A percentile compares a stretch with the other conserved stretches of the same genome.
Evolutionary conservation across 2,888 invertebrate species (phyloP).

Genomic region (Drosophila sordidapex): DNA sequence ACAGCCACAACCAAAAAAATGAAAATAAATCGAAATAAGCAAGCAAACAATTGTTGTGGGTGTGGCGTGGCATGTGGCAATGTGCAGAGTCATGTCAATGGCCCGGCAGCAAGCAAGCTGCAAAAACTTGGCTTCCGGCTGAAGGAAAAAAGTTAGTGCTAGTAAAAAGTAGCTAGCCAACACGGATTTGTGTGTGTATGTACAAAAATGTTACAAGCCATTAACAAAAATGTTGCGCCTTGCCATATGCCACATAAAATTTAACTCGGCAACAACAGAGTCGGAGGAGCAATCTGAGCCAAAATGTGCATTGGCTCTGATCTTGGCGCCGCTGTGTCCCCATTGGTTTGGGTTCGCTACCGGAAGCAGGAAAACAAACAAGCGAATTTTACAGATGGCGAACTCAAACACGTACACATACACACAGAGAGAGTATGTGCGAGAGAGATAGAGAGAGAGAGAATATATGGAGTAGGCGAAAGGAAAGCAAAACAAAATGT

Average conservation of each 20-base stretch:
- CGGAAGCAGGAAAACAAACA: conserved; percentile 74
- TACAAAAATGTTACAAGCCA: conserved; percentile 75
- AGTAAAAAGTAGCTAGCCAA: conserved; percentile 38
- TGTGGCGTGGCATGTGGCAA: conserved; percentile 26
- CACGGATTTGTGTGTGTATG: conserved; percentile 61
- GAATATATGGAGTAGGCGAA: conserved; percentile 10
- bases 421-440: not conserved
- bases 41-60: conserved; percentile 46
- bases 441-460: not conserved
- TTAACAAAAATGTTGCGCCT: conserved; percentile 80
- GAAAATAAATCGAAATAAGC: conserved; percentile 16
- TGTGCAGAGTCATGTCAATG: conserved; percentile 69
- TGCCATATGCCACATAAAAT: conserved; percentile 74
- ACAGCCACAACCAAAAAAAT: conserved; percentile 34
- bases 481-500: conserved; percentile 49
- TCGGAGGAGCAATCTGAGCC: conserved; percentile 47
- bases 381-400: conserved; percentile 55
- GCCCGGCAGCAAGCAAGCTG: conserved; percentile 29
- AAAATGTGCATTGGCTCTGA: conserved; percentile 71
- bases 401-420: conserved; percentile 21
- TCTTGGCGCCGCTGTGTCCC: conserved; percentile 67
- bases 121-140: conserved; percentile 55
- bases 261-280: conserved; percentile 46
- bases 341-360: conserved; percentile 41
- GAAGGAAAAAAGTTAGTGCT: conserved; percentile 45